phyloP scores from a whole-genome alignment of 2,113 vertebrate genomes.

The Clarias gariepinus region DNA sequence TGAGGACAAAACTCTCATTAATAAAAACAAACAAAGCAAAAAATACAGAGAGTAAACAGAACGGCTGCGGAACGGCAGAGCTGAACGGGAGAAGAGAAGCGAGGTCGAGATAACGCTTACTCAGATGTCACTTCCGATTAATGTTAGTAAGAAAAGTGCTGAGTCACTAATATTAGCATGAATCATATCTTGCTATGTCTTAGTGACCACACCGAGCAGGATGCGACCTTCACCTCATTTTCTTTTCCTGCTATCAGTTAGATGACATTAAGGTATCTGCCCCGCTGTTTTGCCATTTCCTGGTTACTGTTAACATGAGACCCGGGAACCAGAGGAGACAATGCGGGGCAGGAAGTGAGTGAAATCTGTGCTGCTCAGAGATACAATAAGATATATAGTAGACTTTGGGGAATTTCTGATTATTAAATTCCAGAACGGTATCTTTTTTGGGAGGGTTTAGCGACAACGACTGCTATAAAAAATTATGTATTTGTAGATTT shows the following conservation, averaged over 20 bases:
- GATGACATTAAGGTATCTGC: background rate
- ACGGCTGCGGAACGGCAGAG: background rate
- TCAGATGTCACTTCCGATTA: background rate
- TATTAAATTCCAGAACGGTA: background rate
- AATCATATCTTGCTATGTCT: background rate
- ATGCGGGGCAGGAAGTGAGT: constrained; percentile 7
- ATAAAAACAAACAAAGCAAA: background rate
- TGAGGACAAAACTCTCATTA: background rate
- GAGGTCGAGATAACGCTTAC: background rate
- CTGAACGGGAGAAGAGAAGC: background rate
- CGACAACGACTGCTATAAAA: background rate
- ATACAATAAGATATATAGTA: background rate
- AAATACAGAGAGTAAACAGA: background rate
- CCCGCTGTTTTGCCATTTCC: constrained; percentile 5
- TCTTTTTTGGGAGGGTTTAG: background rate
- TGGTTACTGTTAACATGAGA: background rate
- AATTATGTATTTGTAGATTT: too few species aligned
- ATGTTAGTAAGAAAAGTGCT: background rate
- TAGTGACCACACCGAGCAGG: background rate
- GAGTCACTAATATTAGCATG: constrained; percentile 16
- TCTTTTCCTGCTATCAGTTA: constrained; percentile 10
- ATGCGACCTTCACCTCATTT: constrained; percentile 1
- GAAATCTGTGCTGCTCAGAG: background rate
- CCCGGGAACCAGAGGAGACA: background rate
- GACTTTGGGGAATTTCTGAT: background rate